Base-by-base conservation (phyloP, 2,113 vertebrate species). In the Platysteira castanea region DNA sequence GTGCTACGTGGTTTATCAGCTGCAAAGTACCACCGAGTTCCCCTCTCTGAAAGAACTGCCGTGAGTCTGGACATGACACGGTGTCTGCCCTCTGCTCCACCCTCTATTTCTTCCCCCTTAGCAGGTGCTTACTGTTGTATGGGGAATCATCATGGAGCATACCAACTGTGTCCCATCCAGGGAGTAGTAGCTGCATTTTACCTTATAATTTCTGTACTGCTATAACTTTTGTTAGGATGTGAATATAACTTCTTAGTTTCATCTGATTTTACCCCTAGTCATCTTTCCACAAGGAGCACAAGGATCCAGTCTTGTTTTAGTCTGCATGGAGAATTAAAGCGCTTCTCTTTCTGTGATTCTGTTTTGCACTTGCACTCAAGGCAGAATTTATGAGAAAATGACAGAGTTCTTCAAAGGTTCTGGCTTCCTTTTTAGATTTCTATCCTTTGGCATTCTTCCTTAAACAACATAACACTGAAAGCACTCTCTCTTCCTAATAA, bases 41-140 rank as follows among this genome's bases (percentile, higher is more conserved):
- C 9, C 8, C 11, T 60, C 22, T 27, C 22, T 60, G 63, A 31
- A 59, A 68, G 53, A 44, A 52, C 52, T 69, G 44, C 31, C 46
- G 35, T 15, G 18, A 33, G n/a, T 24, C 28, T 56, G n/a, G 15
- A n/a, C 12, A 47, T 0, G 0, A 41, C 15, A 20, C 3, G 2
- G 21, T 27, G 21, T 37, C 44, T 37, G 11, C 14, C 14, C 11
- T 44, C 9, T 8, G 5, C 31, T 57, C 26, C 21, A 50, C 13
- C 4, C 11, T 59, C 26, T 21, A 22, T 44, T 68, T 31, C 0
- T 0, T 15, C 2, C 26, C 27, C 6, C 37, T 50, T 8, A 37
- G 17, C 11, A 59, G 14, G 7, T 68, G 21, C 31, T 50, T 31
- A 31, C 17, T 31, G 7, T 15, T 37, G 8, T 39, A 30, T 52